phyloP scores from a whole-genome alignment of 1,140 invertebrate species.

The Hermetia illucens region DNA sequence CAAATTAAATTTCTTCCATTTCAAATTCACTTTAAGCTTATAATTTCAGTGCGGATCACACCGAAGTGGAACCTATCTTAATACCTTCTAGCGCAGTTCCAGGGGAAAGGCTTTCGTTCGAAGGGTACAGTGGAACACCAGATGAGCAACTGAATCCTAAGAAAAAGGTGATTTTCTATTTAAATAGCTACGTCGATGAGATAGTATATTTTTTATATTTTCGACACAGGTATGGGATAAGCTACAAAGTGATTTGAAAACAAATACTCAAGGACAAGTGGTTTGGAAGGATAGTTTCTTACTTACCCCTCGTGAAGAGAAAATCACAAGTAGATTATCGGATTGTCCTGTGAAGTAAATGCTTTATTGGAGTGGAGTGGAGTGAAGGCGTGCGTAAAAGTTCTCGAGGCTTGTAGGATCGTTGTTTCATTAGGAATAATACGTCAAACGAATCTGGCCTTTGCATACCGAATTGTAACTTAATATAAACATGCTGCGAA shows the following conservation, averaged over 20 bases:
- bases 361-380: too few relatives aligned
- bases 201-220: not conserved
- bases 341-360: conserved; percentile 27
- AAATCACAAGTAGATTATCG: conserved; percentile 23
- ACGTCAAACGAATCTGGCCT: too few relatives aligned
- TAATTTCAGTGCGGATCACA: conserved; percentile 44
- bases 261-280: conserved; percentile 56
- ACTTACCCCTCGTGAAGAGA: conserved; percentile 33
- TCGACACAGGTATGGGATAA: conserved; percentile 69
- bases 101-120: conserved; percentile 70
- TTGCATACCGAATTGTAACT: too few relatives aligned
- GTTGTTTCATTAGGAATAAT: too few relatives aligned
- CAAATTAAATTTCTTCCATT: not conserved
- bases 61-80: conserved; percentile 70
- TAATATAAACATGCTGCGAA: too few relatives aligned
- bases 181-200: not conserved
- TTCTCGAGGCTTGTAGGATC: too few relatives aligned
- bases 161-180: conserved; percentile 55
- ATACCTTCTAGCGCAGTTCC: conserved; percentile 54
- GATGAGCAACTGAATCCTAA: conserved; percentile 87
- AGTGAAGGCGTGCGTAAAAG: too few relatives aligned
- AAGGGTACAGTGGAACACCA: conserved; percentile 62
- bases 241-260: conserved; percentile 65
- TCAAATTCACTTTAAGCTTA: not conserved
- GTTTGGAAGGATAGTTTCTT: conserved; percentile 72